phyloP scores from a whole-genome alignment of 2,797 vertebrate species.

The Trachops cirrhosus region DNA sequence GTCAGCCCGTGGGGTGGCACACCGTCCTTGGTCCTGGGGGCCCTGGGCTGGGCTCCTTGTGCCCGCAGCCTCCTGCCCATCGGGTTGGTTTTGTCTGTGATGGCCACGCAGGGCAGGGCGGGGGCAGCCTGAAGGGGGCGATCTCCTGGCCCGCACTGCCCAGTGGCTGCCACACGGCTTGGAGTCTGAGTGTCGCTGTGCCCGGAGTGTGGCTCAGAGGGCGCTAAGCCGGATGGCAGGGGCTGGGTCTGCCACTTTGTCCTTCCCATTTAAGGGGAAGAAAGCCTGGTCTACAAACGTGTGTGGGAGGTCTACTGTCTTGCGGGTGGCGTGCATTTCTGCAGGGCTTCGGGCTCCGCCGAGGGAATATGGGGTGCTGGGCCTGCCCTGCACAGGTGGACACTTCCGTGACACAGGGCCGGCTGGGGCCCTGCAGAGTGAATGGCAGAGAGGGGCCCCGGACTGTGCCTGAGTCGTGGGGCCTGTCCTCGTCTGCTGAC shows the following conservation, averaged over 20 bases:
- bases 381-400: neutral
- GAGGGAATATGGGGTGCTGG: neutral
- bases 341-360: neutral
- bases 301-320: neutral
- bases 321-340: neutral
- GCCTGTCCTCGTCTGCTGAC: neutral
- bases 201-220: rapidly evolving
- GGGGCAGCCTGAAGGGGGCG: neutral
- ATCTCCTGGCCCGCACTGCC: too few relatives aligned
- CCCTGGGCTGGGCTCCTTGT: rapidly evolving
- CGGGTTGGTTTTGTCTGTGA: neutral
- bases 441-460: neutral
- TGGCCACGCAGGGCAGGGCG: neutral
- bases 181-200: rapidly evolving
- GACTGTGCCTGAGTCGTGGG: neutral
- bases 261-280: neutral
- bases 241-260: rapidly evolving
- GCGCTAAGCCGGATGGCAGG: neutral
- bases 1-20: rapidly evolving
- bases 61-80: neutral
- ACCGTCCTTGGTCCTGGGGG: neutral
- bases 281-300: too few relatives aligned
- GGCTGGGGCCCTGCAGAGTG: neutral
- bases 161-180: neutral
- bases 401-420: rapidly evolving